A percentile compares a stretch with the other conserved stretches of the same genome.
These are phyloP conservation scores for Chironex yamaguchii DNA, from an alignment of 30 jellyfish, hydroid and myxozoan species.

Conservation along the genomic window DNA sequence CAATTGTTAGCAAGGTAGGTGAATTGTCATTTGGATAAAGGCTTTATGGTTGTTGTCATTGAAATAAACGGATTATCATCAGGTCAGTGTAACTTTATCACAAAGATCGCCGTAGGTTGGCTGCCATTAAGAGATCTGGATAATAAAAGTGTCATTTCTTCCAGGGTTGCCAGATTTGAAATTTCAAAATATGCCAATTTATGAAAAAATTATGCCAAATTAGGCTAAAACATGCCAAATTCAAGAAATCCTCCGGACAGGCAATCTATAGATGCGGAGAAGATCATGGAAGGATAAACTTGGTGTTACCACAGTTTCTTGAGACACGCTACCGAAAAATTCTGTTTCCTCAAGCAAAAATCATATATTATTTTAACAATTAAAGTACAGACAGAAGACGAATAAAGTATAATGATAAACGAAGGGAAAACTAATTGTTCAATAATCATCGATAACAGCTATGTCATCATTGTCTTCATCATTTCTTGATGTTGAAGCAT, in stretches of 20 bases:
- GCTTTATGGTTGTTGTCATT: no score
- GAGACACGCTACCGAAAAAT: background rate
- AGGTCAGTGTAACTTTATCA: no score
- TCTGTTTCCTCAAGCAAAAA: background rate
- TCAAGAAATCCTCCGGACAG: constrained; percentile 24
- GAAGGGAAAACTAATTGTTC: background rate
- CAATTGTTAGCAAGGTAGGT: no score
- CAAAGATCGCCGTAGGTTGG: no score
- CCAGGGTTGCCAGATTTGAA: constrained; percentile 28
- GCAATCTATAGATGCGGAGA: constrained; percentile 14
- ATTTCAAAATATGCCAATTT: constrained; percentile 15
- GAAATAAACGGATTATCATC: no score
- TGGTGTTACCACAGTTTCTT: background rate
- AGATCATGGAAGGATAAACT: background rate
- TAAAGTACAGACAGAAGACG: background rate
- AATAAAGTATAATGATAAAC: no score
- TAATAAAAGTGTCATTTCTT: no score
- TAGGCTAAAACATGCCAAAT: constrained; percentile 17
- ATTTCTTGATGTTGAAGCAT: background rate
- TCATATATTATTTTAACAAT: background rate
- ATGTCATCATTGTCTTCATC: constrained; percentile 11
- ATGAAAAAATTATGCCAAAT: constrained; percentile 7
- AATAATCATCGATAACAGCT: background rate
- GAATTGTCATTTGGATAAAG: no score
- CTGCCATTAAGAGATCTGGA: no score